Conservation (phyloP, 2,113 vertebrate species). For the Tichodroma muraria region DNA sequence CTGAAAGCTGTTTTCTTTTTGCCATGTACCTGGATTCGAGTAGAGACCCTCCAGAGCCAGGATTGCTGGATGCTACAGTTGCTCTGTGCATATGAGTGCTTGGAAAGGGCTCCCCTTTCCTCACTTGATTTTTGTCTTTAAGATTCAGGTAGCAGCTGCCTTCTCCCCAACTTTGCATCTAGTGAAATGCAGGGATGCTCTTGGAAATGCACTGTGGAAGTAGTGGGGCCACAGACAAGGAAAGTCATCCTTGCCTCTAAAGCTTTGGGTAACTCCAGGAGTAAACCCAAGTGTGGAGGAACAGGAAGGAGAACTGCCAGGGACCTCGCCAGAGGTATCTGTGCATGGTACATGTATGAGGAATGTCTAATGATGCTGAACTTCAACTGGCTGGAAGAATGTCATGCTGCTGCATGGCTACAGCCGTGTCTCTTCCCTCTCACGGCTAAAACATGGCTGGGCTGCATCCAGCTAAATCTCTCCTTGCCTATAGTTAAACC, state of each 20-base stretch:
- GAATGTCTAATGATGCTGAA: neutral
- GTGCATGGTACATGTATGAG: neutral
- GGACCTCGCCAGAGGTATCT: neutral
- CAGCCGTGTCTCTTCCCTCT: rapidly evolving
- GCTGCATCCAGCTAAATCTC: neutral
- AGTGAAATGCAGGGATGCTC: neutral
- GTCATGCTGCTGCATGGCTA: neutral
- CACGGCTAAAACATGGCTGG: rapidly evolving
- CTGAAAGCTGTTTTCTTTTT: neutral
- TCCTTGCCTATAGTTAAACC: neutral
- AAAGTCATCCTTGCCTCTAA: neutral
- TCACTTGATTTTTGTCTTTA: neutral
- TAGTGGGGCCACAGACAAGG: neutral
- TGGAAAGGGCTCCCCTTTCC: neutral
- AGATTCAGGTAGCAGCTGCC: neutral
- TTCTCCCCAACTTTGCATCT: neutral
- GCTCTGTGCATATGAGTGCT: neutral
- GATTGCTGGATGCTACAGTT: neutral
- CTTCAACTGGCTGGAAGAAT: neutral
- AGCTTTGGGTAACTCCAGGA: neutral
- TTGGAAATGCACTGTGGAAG: neutral
- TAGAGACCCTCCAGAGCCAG: neutral
- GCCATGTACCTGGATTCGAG: neutral
- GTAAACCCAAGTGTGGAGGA: neutral
- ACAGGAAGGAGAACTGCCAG: neutral